These are phyloP conservation scores for Corythaixoides concolor DNA, from an alignment of 2,113 vertebrate genomes.

Conservation along the genomic window DNA sequence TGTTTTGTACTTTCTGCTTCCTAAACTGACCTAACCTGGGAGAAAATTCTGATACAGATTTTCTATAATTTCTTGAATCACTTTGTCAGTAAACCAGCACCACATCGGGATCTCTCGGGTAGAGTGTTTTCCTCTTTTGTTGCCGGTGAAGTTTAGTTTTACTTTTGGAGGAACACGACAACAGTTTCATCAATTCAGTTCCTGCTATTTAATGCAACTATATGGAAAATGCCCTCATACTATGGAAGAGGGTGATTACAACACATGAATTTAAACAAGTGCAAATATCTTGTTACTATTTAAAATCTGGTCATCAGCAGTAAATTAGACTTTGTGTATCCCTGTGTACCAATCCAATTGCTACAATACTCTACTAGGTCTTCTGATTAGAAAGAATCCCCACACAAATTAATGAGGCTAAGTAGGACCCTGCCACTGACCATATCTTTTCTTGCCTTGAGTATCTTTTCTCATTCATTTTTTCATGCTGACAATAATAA, in stretches of 20 bases:
- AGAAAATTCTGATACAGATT: neutral
- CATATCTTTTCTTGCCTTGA: neutral
- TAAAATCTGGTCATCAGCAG: neutral
- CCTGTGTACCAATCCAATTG: neutral
- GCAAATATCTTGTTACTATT: neutral
- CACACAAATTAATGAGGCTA: neutral
- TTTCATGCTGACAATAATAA: neutral
- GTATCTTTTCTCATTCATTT: neutral
- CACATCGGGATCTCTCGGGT: accelerated
- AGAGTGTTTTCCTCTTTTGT: neutral
- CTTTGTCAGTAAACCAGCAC: neutral
- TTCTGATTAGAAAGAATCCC: neutral
- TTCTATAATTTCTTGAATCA: neutral
- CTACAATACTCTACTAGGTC: neutral
- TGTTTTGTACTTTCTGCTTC: neutral
- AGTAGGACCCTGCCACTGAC: neutral
- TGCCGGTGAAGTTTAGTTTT: neutral
- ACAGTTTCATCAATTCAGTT: neutral
- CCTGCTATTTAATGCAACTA: neutral
- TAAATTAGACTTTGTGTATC: neutral
- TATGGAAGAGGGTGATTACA: neutral
- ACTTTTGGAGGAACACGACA: neutral
- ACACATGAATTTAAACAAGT: neutral
- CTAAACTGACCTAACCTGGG: neutral
- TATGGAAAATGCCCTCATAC: neutral